These are phyloP conservation scores for Lindbergichthys nudifrons DNA, from an alignment of 2,797 vertebrate species.

Conservation along the genomic window DNA sequence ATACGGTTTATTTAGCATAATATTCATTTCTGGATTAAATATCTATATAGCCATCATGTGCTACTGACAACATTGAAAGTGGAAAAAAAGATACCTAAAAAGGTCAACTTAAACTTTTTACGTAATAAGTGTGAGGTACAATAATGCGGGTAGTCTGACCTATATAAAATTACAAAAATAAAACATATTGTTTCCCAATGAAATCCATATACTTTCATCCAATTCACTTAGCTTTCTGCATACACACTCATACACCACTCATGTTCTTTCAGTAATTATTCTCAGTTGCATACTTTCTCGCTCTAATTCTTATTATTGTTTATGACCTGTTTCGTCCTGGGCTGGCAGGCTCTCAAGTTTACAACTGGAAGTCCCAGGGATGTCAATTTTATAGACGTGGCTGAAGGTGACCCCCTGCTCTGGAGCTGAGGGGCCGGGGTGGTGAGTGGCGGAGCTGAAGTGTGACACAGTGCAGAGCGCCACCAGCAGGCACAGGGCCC, in stretches of 20 bases:
- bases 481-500: conserved; percentile 68
- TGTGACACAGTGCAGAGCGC: conserved; percentile 73
- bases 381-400: conserved; percentile 89
- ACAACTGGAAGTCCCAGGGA: conserved; percentile 82
- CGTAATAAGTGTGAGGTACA: background rate
- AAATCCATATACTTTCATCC: background rate
- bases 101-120: background rate
- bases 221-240: background rate
- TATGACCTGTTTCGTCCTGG: conserved; percentile 69
- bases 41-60: background rate
- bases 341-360: conserved; percentile 77
- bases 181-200: background rate
- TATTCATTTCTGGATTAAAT: background rate
- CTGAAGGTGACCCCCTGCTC: conserved; percentile 89
- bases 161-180: background rate
- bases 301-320: conserved; percentile 40
- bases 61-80: background rate
- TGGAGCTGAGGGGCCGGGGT: conserved; percentile 53
- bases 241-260: background rate
- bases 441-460: conserved; percentile 49
- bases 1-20: background rate
- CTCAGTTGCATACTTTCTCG: background rate
- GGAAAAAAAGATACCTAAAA: too few relatives aligned
- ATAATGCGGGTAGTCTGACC: background rate
- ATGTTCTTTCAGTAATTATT: background rate